Evolutionary conservation across 2,113 vertebrate genomes (phyloP).

Genomic region (Cepphus grylle): DNA sequence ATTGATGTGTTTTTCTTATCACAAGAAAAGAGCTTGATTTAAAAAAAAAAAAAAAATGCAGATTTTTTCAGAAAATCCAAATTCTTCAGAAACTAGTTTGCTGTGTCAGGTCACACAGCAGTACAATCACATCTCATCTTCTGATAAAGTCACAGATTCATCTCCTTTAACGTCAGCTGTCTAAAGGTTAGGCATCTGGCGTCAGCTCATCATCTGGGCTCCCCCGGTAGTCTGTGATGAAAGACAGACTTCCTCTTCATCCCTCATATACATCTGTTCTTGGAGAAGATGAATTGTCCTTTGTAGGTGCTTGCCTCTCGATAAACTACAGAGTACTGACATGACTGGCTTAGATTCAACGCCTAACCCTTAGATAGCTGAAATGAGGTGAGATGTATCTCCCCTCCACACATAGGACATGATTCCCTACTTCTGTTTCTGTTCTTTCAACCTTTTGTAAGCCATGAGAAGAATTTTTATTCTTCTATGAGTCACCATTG

Average conservation of each 20-base stretch:
- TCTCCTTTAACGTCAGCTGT: slow-evolving; percentile 45
- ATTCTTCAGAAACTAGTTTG: slow-evolving; percentile 3
- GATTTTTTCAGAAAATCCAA: background rate
- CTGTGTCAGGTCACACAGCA: slow-evolving; percentile 1
- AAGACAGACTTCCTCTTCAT: slow-evolving; percentile 50
- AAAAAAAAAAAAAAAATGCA: background rate
- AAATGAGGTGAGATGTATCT: background rate
- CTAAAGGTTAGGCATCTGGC: slow-evolving; percentile 32
- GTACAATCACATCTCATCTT: background rate
- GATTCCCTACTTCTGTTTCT: background rate
- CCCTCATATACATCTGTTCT: slow-evolving; percentile 12
- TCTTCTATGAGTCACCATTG: background rate
- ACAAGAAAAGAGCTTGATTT: background rate
- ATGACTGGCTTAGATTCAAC: background rate
- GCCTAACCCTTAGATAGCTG: background rate
- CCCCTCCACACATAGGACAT: background rate
- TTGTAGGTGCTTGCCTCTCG: background rate
- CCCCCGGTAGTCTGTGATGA: slow-evolving; percentile 23
- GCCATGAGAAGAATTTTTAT: background rate
- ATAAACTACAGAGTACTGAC: background rate
- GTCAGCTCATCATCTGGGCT: slow-evolving; percentile 21
- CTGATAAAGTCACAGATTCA: slow-evolving; percentile 56
- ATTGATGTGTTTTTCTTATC: background rate
- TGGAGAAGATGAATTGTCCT: slow-evolving; percentile 28
- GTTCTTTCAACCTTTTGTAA: background rate